These are phyloP conservation scores for Lepidonotus clava DNA, from an alignment of 2,888 invertebrate species.

Conservation along the genomic window DNA sequence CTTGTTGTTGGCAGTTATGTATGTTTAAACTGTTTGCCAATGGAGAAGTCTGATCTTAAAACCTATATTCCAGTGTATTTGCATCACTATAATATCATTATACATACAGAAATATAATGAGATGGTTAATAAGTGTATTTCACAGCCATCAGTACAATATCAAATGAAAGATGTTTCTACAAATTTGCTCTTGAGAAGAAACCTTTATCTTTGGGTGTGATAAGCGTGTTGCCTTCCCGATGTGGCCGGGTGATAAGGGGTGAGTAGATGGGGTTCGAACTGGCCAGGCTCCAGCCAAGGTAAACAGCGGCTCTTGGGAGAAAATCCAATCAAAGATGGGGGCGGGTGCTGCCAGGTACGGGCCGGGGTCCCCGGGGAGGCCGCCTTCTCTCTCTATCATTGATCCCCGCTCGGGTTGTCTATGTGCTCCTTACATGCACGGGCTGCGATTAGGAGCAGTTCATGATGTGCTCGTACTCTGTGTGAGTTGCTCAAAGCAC, in stretches of 20 bases:
- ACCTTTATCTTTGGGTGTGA: constrained; percentile 15
- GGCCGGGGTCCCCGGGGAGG: background rate
- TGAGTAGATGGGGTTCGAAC: constrained; percentile 2
- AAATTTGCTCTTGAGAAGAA: background rate
- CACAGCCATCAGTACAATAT: too few relatives aligned
- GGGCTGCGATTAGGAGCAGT: background rate
- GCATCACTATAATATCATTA: too few relatives aligned
- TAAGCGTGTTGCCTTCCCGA: background rate
- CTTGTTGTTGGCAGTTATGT: too few relatives aligned
- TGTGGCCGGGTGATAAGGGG: background rate
- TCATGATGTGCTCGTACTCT: too few relatives aligned
- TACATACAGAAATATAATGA: too few relatives aligned
- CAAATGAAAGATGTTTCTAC: background rate
- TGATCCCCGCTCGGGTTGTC: background rate
- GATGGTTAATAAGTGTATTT: too few relatives aligned
- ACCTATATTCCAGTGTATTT: too few relatives aligned
- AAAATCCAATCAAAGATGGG: constrained; percentile 18
- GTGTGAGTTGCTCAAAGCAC: too few relatives aligned
- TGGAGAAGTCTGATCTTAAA: too few relatives aligned
- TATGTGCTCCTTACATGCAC: background rate
- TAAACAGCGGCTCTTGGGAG: constrained; percentile 21
- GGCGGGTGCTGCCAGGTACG: background rate
- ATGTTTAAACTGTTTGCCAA: too few relatives aligned
- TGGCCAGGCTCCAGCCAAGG: constrained; percentile 20
- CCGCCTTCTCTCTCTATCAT: background rate